phyloP scores from a whole-genome alignment of 2,797 vertebrate species.

The Argyrosomus regius region DNA sequence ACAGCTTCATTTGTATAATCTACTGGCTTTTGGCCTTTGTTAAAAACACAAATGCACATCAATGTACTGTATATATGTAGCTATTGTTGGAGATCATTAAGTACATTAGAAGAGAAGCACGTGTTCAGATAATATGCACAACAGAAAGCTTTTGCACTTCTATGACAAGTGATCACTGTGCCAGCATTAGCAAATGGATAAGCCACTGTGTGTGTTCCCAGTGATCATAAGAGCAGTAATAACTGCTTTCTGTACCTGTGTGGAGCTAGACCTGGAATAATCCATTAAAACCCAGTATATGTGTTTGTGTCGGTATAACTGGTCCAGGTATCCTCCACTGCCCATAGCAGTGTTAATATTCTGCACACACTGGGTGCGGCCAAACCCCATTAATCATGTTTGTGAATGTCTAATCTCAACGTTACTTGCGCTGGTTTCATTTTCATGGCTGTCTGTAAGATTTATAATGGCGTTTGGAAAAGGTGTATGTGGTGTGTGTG shows the following conservation, averaged over 20 bases:
- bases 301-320: conserved; percentile 44
- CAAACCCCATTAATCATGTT: conserved; percentile 87
- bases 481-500: conserved; percentile 59
- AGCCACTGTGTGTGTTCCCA: conserved; percentile 34
- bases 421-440: conserved; percentile 86
- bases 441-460: conserved; percentile 88
- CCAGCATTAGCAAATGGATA: conserved; percentile 33
- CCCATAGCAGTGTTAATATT: conserved; percentile 83
- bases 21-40: conserved; percentile 4
- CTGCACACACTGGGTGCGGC: conserved; percentile 78
- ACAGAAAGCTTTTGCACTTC: conserved; percentile 22
- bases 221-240: conserved; percentile 45
- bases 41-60: conserved; percentile 11
- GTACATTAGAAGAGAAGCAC: not conserved
- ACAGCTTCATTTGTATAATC: conserved; percentile 33
- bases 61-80: not conserved
- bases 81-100: conserved; percentile 3
- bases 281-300: conserved; percentile 45
- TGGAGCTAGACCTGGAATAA: conserved; percentile 42
- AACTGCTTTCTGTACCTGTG: conserved; percentile 41
- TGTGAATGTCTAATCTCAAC: conserved; percentile 88
- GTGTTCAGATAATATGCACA: conserved; percentile 15
- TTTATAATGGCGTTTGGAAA: conserved; percentile 84
- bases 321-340: conserved; percentile 70
- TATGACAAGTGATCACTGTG: conserved; percentile 25